Evolutionary conservation across 1,140 invertebrate species (phyloP).

Genomic region (Brachionus koreanus): DNA sequence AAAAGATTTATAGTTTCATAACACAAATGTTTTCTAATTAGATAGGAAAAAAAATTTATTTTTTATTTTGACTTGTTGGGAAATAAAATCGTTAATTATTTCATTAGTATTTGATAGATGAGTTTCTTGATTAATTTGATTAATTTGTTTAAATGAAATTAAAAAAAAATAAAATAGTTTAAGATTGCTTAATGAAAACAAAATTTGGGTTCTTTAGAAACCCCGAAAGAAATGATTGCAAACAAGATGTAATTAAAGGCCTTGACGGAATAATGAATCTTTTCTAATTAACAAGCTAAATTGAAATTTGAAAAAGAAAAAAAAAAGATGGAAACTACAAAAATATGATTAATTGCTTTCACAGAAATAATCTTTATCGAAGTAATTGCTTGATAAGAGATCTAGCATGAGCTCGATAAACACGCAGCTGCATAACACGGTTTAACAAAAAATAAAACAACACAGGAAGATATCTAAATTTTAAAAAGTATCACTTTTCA

Average conservation of each 20-base stretch:
- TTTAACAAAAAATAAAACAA: not conserved
- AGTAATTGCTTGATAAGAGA: not conserved
- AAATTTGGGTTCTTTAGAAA: not conserved
- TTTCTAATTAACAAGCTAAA: not conserved
- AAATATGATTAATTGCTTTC: conserved; percentile 16
- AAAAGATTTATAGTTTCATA: too few species aligned
- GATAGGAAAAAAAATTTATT: not conserved
- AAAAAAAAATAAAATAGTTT: not conserved
- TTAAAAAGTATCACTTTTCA: not conserved
- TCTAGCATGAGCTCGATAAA: not conserved
- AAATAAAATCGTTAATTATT: not conserved
- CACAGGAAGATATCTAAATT: not conserved
- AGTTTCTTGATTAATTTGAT: conserved; percentile 9
- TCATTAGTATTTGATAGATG: not conserved
- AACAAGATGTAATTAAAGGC: not conserved
- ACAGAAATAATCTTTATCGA: not conserved
- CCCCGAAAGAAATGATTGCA: not conserved
- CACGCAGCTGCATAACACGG: not conserved
- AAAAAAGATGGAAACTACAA: not conserved
- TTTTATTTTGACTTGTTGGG: not conserved
- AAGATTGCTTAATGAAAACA: not conserved
- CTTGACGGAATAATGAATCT: conserved; percentile 11
- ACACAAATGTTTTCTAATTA: not conserved
- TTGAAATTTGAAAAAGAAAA: not conserved
- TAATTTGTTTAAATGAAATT: not conserved